Percentiles rank a stretch among this genome's conserved stretches.
These are phyloP conservation scores for Alectoris magna DNA, from an alignment of 2,797 vertebrate species.

Conservation along the genomic window DNA sequence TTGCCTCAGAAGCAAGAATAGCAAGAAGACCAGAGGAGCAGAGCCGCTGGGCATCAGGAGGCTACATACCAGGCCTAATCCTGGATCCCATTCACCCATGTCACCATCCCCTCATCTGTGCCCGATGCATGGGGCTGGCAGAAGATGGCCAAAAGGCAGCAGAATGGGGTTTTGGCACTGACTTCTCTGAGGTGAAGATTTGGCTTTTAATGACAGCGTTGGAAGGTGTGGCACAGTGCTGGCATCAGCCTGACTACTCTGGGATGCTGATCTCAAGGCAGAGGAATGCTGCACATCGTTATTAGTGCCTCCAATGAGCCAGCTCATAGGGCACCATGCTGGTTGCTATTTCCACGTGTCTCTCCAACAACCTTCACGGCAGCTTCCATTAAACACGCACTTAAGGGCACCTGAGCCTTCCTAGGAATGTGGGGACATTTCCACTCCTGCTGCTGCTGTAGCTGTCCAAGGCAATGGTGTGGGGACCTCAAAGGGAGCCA, in stretches of 20 bases:
- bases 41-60: background rate
- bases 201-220: background rate
- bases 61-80: background rate
- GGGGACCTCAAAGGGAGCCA: background rate
- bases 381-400: background rate
- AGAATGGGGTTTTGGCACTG: background rate
- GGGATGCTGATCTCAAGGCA: constrained; percentile 52
- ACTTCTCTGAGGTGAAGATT: background rate
- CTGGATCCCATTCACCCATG: background rate
- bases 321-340: background rate
- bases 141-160: background rate
- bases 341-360: background rate
- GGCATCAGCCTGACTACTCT: constrained; percentile 28
- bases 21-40: background rate
- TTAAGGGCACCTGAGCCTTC: background rate
- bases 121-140: background rate
- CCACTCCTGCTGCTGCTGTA: background rate
- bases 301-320: background rate
- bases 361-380: background rate
- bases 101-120: background rate
- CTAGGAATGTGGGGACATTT: background rate
- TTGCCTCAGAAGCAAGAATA: background rate
- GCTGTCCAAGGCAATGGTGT: fast-evolving
- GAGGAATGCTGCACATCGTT: background rate
- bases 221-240: background rate